A percentile compares a stretch with the other conserved stretches of the same genome.
These are phyloP conservation scores for Frieseomelitta varia DNA, from an alignment of 1,140 invertebrate genomes.

Conservation along the genomic window DNA sequence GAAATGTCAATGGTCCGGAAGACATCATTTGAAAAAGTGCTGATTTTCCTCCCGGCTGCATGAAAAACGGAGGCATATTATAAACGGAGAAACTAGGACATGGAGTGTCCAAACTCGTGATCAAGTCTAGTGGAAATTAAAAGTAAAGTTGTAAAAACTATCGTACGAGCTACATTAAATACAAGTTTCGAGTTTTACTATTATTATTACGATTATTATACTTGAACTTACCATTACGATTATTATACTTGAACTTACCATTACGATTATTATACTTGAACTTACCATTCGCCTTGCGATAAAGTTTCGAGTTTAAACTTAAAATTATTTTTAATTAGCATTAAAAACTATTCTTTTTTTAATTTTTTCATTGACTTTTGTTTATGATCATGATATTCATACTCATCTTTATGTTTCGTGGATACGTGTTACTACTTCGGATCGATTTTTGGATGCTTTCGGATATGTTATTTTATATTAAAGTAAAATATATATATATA, in stretches of 20 bases:
- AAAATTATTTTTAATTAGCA: no score
- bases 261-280: background rate
- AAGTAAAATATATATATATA: background rate
- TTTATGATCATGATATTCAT: background rate
- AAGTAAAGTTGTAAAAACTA: background rate
- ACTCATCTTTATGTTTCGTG: background rate
- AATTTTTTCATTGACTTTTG: no score
- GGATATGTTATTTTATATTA: background rate
- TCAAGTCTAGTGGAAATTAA: background rate
- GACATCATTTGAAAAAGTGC: slow-evolving; percentile 1
- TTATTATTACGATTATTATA: background rate
- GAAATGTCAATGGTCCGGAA: slow-evolving; percentile 7
- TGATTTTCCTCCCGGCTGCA: no score
- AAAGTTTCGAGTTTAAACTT: background rate
- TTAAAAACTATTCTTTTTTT: no score
- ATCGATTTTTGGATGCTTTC: background rate
- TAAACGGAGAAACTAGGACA: background rate
- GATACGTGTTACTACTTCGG: background rate
- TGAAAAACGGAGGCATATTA: background rate
- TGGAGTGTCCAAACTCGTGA: no score
- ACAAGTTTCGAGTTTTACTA: background rate
- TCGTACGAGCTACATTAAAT: background rate
- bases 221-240: no score
- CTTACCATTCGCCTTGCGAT: background rate
- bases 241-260: background rate